Evolutionary conservation across 2,113 vertebrate species (phyloP), one percentile per base, ranked within the genome.

Genomic region (Meriones unguiculatus): DNA sequence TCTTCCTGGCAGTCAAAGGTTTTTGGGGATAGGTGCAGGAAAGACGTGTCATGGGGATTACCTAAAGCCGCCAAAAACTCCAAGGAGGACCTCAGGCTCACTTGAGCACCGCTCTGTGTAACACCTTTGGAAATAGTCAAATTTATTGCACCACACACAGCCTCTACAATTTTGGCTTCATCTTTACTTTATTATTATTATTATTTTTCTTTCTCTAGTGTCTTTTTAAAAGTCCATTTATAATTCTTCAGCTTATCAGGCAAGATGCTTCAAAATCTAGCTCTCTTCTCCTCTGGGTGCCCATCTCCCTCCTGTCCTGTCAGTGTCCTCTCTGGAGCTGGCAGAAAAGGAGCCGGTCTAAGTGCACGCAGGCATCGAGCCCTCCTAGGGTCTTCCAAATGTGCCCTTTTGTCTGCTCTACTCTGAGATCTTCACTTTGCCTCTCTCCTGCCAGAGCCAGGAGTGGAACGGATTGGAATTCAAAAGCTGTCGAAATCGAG

Each of bases 1-100:
- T 97, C 95, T 97, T 87, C 90, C 92, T 93, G 94, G 95, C 90
- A 95, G 65, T 97, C 96, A 65, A 91, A 97, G 94, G 91, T 92
- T 95, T 88, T 94, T 94, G 73, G 8, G 25, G 57, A 80, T 72
- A 94, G 95, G 87, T 93, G 86, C 67, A 78, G 88, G 32, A 78
- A 94, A 93, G 72, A 92, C 76, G 75, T 87, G 82, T 96, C 86
- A 84, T 88, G 69, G 75, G 90, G 76, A 93, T 93, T 54, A 96
- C 84, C 93, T 95, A 91, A 95, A 97, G 89, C 65, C 87, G 62
- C 69, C 67, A 67, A 95, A 94, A 96, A 97, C 95, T 95, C 92
- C 35, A 64, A 81, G 59, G 59, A 89, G 24, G 88, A 65, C 52
- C 94, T 84, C 69, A 78, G 84, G 84, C 59, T 78, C 54, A 81